A percentile compares a stretch with the other conserved stretches of the same genome.
Conservation (phyloP, 2,888 invertebrate species). For the Aspidiotus destructor region DNA sequence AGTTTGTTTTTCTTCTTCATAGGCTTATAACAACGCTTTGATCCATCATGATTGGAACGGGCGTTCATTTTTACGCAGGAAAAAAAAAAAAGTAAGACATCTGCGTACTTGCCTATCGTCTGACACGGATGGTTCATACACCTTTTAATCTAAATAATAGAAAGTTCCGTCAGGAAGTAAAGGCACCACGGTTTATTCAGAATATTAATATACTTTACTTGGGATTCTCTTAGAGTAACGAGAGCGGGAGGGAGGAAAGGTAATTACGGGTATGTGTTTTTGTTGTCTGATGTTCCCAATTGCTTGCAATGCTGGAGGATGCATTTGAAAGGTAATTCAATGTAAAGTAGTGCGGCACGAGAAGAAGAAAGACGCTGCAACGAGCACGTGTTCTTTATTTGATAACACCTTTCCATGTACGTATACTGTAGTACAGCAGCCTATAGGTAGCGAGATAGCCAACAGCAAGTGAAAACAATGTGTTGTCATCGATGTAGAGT, state of each 20-base stretch:
- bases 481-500: too few species aligned
- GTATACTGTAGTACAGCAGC: too few species aligned
- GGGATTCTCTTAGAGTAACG: background rate
- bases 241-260: background rate
- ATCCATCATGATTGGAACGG: too few species aligned
- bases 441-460: too few species aligned
- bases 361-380: background rate
- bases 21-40: background rate
- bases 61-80: too few species aligned
- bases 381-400: background rate
- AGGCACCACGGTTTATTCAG: background rate
- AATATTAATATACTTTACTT: background rate
- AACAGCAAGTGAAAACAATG: too few species aligned
- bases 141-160: constrained; percentile 28
- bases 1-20: constrained; percentile 1
- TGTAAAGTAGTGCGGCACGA: background rate
- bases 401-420: too few species aligned
- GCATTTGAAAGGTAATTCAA: background rate
- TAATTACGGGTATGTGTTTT: background rate
- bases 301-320: background rate
- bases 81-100: constrained; percentile 9
- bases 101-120: constrained; percentile 5
- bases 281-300: background rate
- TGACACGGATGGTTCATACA: constrained; percentile 18
- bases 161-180: constrained; percentile 16